Base-by-base conservation (phyloP, 2,888 invertebrate genomes). In the Proisotoma minuta region DNA sequence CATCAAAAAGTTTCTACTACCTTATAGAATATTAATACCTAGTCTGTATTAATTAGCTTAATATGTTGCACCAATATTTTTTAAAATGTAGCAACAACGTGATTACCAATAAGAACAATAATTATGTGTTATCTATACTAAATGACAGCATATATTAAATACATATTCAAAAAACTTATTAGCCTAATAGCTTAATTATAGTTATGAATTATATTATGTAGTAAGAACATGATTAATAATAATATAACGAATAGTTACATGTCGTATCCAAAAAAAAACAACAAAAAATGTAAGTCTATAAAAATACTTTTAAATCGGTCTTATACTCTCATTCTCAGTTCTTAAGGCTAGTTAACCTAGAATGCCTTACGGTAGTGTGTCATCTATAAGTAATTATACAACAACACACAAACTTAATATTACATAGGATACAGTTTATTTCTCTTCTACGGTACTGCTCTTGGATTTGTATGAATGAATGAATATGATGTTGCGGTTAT, bases 241-340 rank as follows among this genome's bases (percentile, higher is more conserved):
- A n/a, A n/a, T n/a, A n/a, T n/a, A n/a, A n/a, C n/a, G n/a, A n/a
- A n/a, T n/a, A n/a, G 43, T 43, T 43, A 43, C 15, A 43, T 43
- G 10, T 43, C 5, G 43, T 43, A 43, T 43, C 20, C 10, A 43
- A 43, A 34, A n/a, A n/a, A n/a, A n/a, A 34, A 34, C 34, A 34
- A 34, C 8, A 56, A 56, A 56, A 56, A 47, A 2, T 54, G 53
- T 54, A 22, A 18, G 18, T 56, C 10, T 56, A 56, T 56, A 56
- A 56, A 56, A 56, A 56, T 56, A 56, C 56, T 56, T 56, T 56
- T 56, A 39, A 56, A 56, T 56, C 56, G 24, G 56, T 56, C 56
- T 56, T 56, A 56, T 56, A 47, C 56, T 56, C 56, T 56, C 56
- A 24, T 40, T 39, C 20, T 40, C 56, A 56, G 56, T 56, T 27